These are phyloP conservation scores for Chloroceryle inda DNA, from an alignment of 2,797 vertebrate species.

Conservation along the genomic window DNA sequence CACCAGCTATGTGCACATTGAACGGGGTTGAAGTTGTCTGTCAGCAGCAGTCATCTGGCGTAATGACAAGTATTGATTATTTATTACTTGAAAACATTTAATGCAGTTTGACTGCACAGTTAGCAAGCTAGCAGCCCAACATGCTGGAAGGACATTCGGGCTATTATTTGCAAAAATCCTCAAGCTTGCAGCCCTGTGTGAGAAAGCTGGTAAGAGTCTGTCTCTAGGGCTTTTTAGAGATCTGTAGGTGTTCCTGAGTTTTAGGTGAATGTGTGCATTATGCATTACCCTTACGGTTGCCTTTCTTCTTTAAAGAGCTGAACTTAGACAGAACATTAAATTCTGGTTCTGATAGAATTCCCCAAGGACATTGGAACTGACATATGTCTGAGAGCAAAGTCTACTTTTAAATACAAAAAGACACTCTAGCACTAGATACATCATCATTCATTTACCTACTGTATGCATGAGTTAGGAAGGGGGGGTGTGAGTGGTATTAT, in stretches of 20 bases:
- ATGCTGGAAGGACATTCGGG: background rate
- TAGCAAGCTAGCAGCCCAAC: background rate
- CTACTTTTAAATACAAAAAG: background rate
- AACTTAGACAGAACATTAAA: background rate
- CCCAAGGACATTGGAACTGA: background rate
- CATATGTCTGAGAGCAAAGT: background rate
- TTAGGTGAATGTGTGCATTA: background rate
- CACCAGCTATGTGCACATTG: background rate
- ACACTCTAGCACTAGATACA: background rate
- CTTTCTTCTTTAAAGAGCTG: background rate
- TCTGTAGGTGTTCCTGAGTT: background rate
- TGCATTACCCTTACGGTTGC: background rate
- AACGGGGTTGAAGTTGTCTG: background rate
- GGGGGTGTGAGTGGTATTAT: background rate
- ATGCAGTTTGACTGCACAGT: conserved; percentile 33
- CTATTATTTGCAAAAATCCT: background rate
- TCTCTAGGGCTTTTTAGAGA: background rate
- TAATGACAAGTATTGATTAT: conserved; percentile 20
- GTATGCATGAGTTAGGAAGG: background rate
- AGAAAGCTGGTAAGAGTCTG: background rate
- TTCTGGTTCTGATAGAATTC: background rate
- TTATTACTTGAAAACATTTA: conserved; percentile 36
- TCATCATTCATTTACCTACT: background rate
- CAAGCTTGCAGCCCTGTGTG: background rate
- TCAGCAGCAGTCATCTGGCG: background rate